These are phyloP conservation scores for Urocyon cinereoargenteus DNA, from an alignment of 2,797 vertebrate species.

Conservation along the genomic window DNA sequence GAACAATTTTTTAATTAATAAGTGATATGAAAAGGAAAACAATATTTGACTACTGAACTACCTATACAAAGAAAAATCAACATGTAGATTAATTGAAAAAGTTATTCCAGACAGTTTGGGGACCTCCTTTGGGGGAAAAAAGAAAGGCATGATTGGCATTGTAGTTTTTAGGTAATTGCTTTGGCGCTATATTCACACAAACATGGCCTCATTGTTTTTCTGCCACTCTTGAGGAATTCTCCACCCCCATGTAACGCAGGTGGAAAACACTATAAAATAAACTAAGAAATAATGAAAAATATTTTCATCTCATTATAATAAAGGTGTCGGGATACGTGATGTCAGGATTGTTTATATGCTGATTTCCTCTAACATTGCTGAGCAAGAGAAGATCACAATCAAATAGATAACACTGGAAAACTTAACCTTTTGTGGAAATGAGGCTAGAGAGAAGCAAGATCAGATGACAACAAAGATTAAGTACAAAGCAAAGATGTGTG, in stretches of 20 bases:
- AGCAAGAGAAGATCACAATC: constrained; percentile 64
- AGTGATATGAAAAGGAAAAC: constrained; percentile 65
- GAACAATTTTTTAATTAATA: constrained; percentile 69
- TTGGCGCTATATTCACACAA: neutral
- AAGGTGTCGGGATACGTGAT: constrained; percentile 2
- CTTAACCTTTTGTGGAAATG: constrained; percentile 17
- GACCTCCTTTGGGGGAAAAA: neutral
- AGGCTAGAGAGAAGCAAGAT: constrained; percentile 55
- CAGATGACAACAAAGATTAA: constrained; percentile 61
- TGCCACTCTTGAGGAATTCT: constrained; percentile 17
- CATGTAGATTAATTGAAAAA: constrained; percentile 72
- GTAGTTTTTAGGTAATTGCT: constrained; percentile 48
- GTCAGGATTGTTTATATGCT: constrained; percentile 48
- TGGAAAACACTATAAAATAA: constrained; percentile 54
- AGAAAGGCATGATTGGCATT: neutral
- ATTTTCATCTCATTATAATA: constrained; percentile 36
- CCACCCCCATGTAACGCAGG: neutral
- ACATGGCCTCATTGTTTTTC: neutral
- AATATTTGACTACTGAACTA: constrained; percentile 66
- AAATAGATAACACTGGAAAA: constrained; percentile 66
- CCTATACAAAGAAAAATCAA: constrained; percentile 65
- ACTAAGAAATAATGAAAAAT: constrained; percentile 41
- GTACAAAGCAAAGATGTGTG: neutral
- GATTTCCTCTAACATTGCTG: constrained; percentile 13
- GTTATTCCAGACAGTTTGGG: constrained; percentile 39